Evolutionary conservation across 2,113 vertebrate species (phyloP), one percentile per base, ranked within the genome.

Genomic region (Garra rufa): DNA sequence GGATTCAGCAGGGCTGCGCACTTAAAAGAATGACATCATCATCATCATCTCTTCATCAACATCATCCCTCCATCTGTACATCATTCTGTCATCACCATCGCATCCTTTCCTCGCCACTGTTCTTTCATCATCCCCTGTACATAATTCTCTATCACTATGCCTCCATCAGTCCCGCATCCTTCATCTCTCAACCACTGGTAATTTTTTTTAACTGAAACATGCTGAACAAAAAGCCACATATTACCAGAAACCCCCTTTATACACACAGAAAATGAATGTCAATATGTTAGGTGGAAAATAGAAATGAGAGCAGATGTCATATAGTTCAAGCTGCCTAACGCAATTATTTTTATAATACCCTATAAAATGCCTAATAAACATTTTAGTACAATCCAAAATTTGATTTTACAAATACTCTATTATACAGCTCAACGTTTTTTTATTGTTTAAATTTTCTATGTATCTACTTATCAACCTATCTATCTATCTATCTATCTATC

Each of bases 11-110:
- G 92, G 89, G 30, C 88, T 93, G 92, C 92, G 89, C 89, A 86
- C 92, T 93, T 83, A 82, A 91, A 90, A 92, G 91, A 86, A 94
- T 95, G 91, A 94, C 94, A 91, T 95, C 93, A 94, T 91, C 89
- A 63, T 50, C 82, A 9, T 55, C 52, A 21, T 55, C 52, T 61
- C 38, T 26, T 15, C n/a, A 50, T 30, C 48, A 76, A 9, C 24
- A 46, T 50, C 10, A 38, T 52, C 15, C 79, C 61, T 24, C 46
- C 2, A 52, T 70, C 41, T 80, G 10, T 34, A 81, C 30, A 52
- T 38, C 48, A 82, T 52, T 82, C 78, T 67, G 61, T 50, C 61
- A 63, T 63, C 41, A 46, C 2, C 38, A 65, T 50, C 9, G 43
- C 78, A 50, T 46, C 34, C 7, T 76, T 76, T 1, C 24, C 26